Percentiles rank a stretch among this genome's conserved stretches.
phyloP scores from a whole-genome alignment of 2,797 vertebrate genomes.

The Euthynnus affinis region DNA sequence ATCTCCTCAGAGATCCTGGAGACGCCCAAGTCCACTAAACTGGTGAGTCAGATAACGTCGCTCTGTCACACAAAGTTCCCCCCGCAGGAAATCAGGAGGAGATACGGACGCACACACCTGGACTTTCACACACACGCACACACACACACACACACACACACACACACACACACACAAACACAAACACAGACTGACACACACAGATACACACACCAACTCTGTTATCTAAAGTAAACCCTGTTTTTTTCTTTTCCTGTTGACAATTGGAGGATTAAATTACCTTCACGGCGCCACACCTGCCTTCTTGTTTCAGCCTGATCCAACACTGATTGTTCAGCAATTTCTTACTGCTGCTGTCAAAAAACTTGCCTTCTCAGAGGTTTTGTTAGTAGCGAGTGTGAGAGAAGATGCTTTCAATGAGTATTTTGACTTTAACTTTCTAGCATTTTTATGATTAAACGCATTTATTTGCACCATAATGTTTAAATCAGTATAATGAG shows the following conservation, averaged over 20 bases:
- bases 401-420: neutral
- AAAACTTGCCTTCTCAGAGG: neutral
- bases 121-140: neutral
- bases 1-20: slow-evolving; percentile 89
- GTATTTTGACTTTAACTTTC: neutral
- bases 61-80: neutral
- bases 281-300: neutral
- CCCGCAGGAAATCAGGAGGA: slow-evolving; percentile 1
- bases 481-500: neutral
- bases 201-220: neutral
- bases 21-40: slow-evolving; percentile 89
- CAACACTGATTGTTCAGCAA: neutral
- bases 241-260: slow-evolving; percentile 10
- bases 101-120: neutral
- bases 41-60: slow-evolving; percentile 88
- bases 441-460: neutral
- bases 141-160: neutral
- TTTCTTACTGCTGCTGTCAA: neutral
- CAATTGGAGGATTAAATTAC: slow-evolving; percentile 10
- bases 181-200: neutral
- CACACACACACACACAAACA: neutral
- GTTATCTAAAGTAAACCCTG: slow-evolving; percentile 13
- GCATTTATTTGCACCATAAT: neutral
- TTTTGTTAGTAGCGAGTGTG: neutral
- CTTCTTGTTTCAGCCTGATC: neutral